These are phyloP conservation scores for Falco concolor DNA, from an alignment of 2,797 vertebrate genomes.

Conservation along the genomic window DNA sequence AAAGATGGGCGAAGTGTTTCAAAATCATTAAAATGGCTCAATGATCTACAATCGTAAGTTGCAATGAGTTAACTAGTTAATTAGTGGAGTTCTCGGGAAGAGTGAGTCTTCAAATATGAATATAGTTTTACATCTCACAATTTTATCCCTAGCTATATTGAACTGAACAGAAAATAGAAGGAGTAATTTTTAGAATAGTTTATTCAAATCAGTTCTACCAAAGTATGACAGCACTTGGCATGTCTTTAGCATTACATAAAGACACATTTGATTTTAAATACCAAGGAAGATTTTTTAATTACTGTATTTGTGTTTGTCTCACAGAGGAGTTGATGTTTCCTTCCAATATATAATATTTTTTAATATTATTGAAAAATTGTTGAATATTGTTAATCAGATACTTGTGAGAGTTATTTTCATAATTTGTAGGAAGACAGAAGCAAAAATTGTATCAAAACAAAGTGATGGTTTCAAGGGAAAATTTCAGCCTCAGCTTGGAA, in stretches of 20 bases:
- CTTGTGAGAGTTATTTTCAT: background rate
- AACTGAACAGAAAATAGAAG: background rate
- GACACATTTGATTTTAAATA: background rate
- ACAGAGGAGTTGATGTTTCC: background rate
- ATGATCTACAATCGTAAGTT: slow-evolving; percentile 77
- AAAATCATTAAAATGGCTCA: slow-evolving; percentile 77
- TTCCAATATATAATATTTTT: background rate
- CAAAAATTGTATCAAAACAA: slow-evolving; percentile 75
- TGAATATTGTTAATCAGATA: background rate
- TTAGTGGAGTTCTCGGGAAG: background rate
- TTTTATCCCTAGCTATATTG: background rate
- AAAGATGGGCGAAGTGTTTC: slow-evolving; percentile 75
- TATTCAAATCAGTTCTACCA: background rate
- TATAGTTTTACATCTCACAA: background rate
- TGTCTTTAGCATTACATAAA: background rate
- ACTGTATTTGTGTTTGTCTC: background rate
- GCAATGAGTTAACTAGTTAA: background rate
- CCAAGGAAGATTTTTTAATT: background rate
- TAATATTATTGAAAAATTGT: background rate
- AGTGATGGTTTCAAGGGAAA: slow-evolving; percentile 79
- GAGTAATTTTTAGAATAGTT: background rate
- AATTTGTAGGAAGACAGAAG: slow-evolving; percentile 75
- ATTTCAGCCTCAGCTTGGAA: slow-evolving; percentile 74
- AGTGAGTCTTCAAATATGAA: background rate
- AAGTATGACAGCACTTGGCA: background rate